Base-by-base conservation (phyloP, 2,113 vertebrate species). In the Eulemur macaco region DNA sequence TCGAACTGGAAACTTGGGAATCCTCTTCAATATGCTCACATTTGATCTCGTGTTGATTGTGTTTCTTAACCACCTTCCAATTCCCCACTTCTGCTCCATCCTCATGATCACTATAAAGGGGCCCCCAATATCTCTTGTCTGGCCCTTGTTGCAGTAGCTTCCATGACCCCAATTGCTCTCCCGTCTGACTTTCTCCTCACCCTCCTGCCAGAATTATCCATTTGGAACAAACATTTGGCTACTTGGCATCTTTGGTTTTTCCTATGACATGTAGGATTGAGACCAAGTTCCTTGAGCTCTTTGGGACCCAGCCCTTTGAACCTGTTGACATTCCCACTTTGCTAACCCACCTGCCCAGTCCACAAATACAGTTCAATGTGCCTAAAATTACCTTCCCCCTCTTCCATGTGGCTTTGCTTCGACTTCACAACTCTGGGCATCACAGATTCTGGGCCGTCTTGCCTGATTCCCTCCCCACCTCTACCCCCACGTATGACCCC, bases 381-480 rank as follows among this genome's bases (percentile, higher is more conserved):
- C 34, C 78, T 89, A n/a, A 68, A 86, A 60, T 74, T 15, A 31
- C 23, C 34, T 68, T 42, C 18, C 13, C 84, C 42, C 12, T 45
- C 12, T 37, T 42, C 31, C 1, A 27, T 50, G 64, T 85, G 66
- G 27, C 15, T 87, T 58, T 58, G n/a, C 27, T 58, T 34, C 76
- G 21, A 74, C 82, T 86, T 81, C 47, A 54, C 27, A 45, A 37
- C 20, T 56, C n/a, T 54, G 54, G 23, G 47, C 15, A 68, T 77
- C 60, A 76, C 17, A 81, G 29, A n/a, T 63, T 81, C 73, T 11
- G 27, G 8, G 14, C 45, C 12, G 8, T 39, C n/a, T 76, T 69
- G 1, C 18, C 50, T 74, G 8, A 39, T 27, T 18, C 11, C 9
- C 0, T 66, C 5, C 4, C 42, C 8, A 78, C 1, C 1, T 3